phyloP scores from a whole-genome alignment of 1,140 invertebrate genomes.

The Lasioglossum albipes region DNA sequence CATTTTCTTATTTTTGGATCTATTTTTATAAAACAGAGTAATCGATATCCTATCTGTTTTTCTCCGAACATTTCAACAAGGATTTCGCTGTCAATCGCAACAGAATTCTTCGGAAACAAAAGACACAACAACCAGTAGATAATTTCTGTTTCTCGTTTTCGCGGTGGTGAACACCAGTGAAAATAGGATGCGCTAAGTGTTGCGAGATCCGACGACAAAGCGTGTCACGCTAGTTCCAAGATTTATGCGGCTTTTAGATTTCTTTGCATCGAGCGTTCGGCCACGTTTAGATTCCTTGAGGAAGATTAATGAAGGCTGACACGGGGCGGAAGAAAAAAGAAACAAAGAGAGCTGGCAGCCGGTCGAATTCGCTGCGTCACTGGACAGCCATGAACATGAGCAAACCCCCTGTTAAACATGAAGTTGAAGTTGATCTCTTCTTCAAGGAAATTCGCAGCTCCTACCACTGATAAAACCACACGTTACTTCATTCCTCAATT shows the following conservation, averaged over 20 bases:
- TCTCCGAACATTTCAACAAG: no score
- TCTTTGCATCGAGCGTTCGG: neutral
- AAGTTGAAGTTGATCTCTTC: no score
- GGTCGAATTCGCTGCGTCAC: no score
- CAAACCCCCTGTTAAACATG: no score
- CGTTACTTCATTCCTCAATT: no score
- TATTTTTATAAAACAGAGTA: no score
- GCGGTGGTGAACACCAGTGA: neutral
- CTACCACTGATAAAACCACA: no score
- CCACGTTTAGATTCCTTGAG: slow-evolving; percentile 1
- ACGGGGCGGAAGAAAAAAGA: neutral
- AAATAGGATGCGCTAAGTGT: neutral
- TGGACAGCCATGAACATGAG: no score
- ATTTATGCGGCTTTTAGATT: slow-evolving; percentile 15
- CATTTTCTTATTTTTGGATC: no score
- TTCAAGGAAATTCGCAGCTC: no score
- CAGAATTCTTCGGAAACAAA: neutral
- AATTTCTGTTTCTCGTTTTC: neutral
- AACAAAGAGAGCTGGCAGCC: neutral
- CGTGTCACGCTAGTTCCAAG: neutral
- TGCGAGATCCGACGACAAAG: neutral
- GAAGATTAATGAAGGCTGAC: neutral
- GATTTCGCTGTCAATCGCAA: neutral
- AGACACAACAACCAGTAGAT: neutral
- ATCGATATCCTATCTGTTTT: no score